These are phyloP conservation scores for Rafetus swinhoei DNA, from an alignment of 2,113 vertebrate genomes.

Conservation along the genomic window DNA sequence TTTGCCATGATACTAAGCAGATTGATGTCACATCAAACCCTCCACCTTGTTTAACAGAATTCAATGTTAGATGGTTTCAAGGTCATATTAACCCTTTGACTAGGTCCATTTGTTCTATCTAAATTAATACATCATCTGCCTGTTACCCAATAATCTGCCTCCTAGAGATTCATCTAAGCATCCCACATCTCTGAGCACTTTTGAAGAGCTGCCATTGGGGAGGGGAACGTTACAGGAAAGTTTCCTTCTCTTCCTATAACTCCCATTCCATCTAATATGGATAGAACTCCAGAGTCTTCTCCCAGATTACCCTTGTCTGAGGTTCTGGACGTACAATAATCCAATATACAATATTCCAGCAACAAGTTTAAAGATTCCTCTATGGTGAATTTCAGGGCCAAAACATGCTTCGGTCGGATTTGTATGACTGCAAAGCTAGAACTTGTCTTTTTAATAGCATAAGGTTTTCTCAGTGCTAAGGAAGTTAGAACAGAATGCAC, in stretches of 20 bases:
- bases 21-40: neutral
- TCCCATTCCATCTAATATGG: neutral
- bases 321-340: neutral
- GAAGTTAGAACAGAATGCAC: neutral
- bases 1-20: neutral
- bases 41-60: neutral
- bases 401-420: neutral
- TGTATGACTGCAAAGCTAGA: neutral
- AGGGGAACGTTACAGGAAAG: neutral
- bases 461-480: neutral
- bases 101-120: neutral
- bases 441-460: neutral
- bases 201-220: neutral
- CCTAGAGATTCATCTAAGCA: neutral
- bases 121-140: neutral
- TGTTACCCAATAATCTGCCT: neutral
- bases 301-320: neutral
- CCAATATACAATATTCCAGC: neutral
- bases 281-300: neutral
- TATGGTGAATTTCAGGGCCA: neutral
- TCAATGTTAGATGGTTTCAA: neutral
- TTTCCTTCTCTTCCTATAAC: neutral
- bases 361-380: neutral
- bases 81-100: neutral
- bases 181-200: neutral